Conservation (phyloP, 30 jellyfish, hydroid and myxozoan genomes). For the Mastigias papua region DNA sequence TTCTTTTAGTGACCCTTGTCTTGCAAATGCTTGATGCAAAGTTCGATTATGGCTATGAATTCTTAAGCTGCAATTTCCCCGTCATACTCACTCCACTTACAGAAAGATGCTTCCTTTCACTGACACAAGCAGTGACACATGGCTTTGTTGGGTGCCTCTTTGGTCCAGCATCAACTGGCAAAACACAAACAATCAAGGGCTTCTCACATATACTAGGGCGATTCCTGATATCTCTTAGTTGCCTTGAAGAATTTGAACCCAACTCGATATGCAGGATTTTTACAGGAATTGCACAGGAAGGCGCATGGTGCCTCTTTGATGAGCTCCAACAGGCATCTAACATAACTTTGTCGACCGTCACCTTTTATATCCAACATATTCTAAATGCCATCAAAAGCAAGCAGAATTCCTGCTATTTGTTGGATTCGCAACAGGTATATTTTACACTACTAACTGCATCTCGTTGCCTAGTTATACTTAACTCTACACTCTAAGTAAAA, state of each 20-base stretch:
- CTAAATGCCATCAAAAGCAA: constrained; percentile 66
- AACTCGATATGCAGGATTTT: constrained; percentile 61
- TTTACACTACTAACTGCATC: too few relatives aligned
- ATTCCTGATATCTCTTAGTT: constrained; percentile 64
- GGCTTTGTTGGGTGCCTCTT: constrained; percentile 73
- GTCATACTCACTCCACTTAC: constrained; percentile 77
- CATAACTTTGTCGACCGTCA: constrained; percentile 44
- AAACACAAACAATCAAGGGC: constrained; percentile 78
- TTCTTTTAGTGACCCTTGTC: constrained; percentile 24
- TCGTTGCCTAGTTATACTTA: too few relatives aligned
- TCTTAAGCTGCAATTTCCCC: constrained; percentile 75
- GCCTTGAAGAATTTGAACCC: constrained; percentile 54
- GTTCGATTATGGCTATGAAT: constrained; percentile 78
- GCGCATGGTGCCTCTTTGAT: constrained; percentile 78
- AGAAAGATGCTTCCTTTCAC: constrained; percentile 78
- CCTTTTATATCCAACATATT: constrained; percentile 61
- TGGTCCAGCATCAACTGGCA: constrained; percentile 79
- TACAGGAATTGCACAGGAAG: constrained; percentile 84
- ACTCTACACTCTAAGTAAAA: too few relatives aligned
- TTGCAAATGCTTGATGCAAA: constrained; percentile 74
- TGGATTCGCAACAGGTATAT: constrained; percentile 68
- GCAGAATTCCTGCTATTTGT: constrained; percentile 38
- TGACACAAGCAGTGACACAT: constrained; percentile 64
- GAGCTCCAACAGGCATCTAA: constrained; percentile 74
- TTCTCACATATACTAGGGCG: constrained; percentile 67